Evolutionary conservation across 2,888 invertebrate species (phyloP), one percentile per base, ranked within the genome.

Genomic region (Mythimna loreyi): DNA sequence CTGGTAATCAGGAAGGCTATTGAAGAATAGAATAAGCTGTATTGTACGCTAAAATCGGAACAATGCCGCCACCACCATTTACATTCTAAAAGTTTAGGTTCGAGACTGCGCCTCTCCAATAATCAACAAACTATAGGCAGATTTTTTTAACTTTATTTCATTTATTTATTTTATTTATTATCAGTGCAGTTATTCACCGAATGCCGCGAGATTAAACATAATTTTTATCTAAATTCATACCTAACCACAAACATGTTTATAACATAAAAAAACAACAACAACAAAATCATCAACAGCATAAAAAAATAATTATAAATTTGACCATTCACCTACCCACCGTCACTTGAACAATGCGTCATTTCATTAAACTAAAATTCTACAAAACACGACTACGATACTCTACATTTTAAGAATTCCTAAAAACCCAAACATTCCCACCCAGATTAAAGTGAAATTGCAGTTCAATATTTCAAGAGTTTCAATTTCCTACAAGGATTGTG

Each of bases 401-500:
- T 33, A 33, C 6, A n/a, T 55, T 33, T 23, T 49, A 23, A 13
- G 5, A 11, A 11, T 13, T 23, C 23, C 23, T 49, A 23, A 19
- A 45, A 67, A 33, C 9, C n/a, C 23, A 16, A 16, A 47, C 8
- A 9, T 13, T 33, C 2, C 2, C 69, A n/a, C 3, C 40, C 16
- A 4, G 40, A 40, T 40, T 40, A n/a, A 11, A 28, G 9, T 40
- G 19, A 40, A 33, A 43, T 19, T 2, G 21, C 19, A 36, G 8
- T 25, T 11, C 49, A 11, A 16, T 61, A 61, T 40, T 33, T 33
- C 25, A 53, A 40, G 19, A 6, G 43, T 50, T 50, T 64, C 43
- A 23, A 57, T 57, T 63, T 45, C 36, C 66, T 61, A 49, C 19
- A 56, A 47, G 28, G 19, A 70, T 75, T 67, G 30, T 50, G 67